A percentile compares a stretch with the other conserved stretches of the same genome.
Conservation (phyloP, 2,113 vertebrate species). For the Ia io region DNA sequence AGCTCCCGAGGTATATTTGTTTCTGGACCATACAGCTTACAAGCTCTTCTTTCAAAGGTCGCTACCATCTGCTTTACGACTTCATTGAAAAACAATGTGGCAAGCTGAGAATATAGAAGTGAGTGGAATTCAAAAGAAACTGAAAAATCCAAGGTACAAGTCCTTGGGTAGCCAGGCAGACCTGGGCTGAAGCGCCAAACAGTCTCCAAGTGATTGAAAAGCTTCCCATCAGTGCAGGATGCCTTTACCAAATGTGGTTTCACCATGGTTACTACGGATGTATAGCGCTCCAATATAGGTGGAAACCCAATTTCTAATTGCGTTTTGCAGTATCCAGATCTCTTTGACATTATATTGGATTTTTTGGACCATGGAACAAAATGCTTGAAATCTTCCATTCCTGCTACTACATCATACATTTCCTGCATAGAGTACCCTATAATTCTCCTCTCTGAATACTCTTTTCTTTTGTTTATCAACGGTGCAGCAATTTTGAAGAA, state of each 20-base stretch:
- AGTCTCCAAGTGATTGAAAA: constrained; percentile 96
- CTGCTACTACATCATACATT: constrained; percentile 95
- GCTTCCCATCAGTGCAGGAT: constrained; percentile 92
- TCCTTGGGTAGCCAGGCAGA: constrained; percentile 94
- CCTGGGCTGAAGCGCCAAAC: constrained; percentile 96
- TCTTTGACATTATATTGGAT: constrained; percentile 87
- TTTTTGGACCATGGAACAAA: constrained; percentile 98
- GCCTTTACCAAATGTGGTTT: constrained; percentile 97
- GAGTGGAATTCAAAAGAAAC: constrained; percentile 98
- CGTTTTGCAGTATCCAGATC: constrained; percentile 94
- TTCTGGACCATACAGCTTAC: constrained; percentile 89
- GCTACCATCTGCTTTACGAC: constrained; percentile 97
- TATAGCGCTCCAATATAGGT: constrained; percentile 92
- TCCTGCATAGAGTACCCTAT: constrained; percentile 97
- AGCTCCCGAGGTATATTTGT: constrained; percentile 92
- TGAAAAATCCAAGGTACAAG: constrained; percentile 95
- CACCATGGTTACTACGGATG: constrained; percentile 91
- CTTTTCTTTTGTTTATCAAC: too few species aligned
- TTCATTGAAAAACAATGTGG: constrained; percentile 94
- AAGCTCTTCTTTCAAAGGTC: constrained; percentile 92
- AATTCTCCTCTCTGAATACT: constrained; percentile 96
- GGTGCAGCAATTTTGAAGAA: too few species aligned
- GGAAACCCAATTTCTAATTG: constrained; percentile 93
- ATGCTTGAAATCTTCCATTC: constrained; percentile 92
- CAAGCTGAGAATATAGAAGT: constrained; percentile 94